Evolutionary conservation across 2,888 invertebrate genomes (phyloP).

Genomic region (Melanostoma mellinum): DNA sequence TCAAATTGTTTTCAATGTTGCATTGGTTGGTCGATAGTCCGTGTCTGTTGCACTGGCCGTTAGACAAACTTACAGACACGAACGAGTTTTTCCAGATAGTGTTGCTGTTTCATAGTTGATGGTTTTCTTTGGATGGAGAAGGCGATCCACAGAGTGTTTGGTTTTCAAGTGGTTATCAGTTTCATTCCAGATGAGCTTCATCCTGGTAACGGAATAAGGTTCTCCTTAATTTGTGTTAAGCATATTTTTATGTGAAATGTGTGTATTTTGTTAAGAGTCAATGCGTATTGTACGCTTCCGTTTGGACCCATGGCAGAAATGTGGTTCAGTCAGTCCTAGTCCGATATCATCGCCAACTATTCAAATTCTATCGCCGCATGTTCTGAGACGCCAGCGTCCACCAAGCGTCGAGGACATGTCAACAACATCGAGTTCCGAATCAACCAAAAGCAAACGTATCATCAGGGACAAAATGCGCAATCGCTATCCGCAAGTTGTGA

Average conservation of each 20-base stretch:
- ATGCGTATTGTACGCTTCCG: constrained; percentile 82
- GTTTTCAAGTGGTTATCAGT: constrained; percentile 75
- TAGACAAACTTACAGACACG: constrained; percentile 34
- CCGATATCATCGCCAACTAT: constrained; percentile 80
- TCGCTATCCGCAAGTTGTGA: constrained; percentile 82
- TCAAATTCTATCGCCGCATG: constrained; percentile 79
- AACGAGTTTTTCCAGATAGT: constrained; percentile 67
- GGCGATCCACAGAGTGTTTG: constrained; percentile 22
- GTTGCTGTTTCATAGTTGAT: not conserved
- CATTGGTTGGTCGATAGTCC: constrained; percentile 1
- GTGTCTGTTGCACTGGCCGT: not conserved
- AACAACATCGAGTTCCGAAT: constrained; percentile 73
- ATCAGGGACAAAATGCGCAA: constrained; percentile 77
- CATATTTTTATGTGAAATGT: constrained; percentile 23
- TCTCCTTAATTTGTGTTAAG: constrained; percentile 30
- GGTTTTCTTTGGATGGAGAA: not conserved
- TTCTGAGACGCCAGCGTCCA: constrained; percentile 80
- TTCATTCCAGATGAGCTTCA: constrained; percentile 75
- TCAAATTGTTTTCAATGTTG: constrained; percentile 47
- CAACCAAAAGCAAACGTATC: constrained; percentile 53
- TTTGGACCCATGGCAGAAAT: constrained; percentile 81
- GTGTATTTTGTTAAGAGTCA: constrained; percentile 54
- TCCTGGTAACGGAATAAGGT: constrained; percentile 57
- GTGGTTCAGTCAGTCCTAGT: constrained; percentile 79
- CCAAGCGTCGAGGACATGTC: constrained; percentile 78